Percentiles rank a stretch among this genome's conserved stretches.
Evolutionary conservation across 2,113 vertebrate species (phyloP).

Genomic region (Hemiscyllium ocellatum): DNA sequence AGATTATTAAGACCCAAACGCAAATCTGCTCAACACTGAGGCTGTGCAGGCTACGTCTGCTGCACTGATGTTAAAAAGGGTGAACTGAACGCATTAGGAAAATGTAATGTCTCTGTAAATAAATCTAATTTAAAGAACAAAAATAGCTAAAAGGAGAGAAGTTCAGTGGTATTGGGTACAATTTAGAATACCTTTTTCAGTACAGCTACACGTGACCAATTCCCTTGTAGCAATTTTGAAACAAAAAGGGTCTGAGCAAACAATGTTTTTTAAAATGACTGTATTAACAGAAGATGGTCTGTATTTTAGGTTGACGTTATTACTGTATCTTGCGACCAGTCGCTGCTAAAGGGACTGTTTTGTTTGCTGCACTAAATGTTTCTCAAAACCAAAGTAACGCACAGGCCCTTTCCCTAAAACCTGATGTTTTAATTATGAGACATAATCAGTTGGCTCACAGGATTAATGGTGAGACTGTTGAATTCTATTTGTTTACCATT

Average conservation of each 20-base stretch:
- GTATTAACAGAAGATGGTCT: constrained; percentile 27
- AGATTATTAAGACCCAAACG: constrained; percentile 20
- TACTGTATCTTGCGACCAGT: constrained; percentile 26
- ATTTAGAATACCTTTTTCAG: constrained; percentile 30
- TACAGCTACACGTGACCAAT: constrained; percentile 27
- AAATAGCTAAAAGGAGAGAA: constrained; percentile 18
- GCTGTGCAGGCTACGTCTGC: background rate
- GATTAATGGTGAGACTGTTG: constrained; percentile 17
- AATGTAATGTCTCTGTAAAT: constrained; percentile 35
- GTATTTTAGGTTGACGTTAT: constrained; percentile 37
- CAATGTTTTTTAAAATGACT: constrained; percentile 19
- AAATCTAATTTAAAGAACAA: constrained; percentile 36
- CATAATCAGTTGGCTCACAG: constrained; percentile 30
- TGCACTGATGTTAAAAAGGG: constrained; percentile 31
- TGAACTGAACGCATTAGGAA: constrained; percentile 28
- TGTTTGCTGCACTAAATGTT: constrained; percentile 36
- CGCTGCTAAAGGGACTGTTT: constrained; percentile 35
- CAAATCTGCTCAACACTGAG: constrained; percentile 18
- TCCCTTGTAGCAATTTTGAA: background rate
- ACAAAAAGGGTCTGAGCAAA: constrained; percentile 24
- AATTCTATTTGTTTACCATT: constrained; percentile 35
- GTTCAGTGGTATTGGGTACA: constrained; percentile 34
- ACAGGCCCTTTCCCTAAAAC: constrained; percentile 15
- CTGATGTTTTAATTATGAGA: constrained; percentile 31
- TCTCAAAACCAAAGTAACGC: constrained; percentile 35